phyloP scores from a whole-genome alignment of 2,113 vertebrate species.

The Motacilla alba region DNA sequence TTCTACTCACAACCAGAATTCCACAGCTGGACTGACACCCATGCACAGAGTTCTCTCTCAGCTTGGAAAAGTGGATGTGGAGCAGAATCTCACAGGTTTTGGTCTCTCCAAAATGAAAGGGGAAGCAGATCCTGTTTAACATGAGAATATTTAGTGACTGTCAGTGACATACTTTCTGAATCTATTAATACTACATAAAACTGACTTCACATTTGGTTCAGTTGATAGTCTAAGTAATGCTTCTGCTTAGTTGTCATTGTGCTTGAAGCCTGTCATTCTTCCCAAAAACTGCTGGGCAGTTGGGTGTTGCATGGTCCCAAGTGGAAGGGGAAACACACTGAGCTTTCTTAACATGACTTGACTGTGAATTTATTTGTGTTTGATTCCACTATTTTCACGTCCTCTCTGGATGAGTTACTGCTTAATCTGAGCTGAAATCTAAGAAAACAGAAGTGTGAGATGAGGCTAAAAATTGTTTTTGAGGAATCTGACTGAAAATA shows the following conservation, averaged over 20 bases:
- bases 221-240: background rate
- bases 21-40: background rate
- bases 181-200: background rate
- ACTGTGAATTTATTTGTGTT: background rate
- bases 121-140: background rate
- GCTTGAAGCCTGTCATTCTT: background rate
- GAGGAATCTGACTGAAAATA: background rate
- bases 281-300: background rate
- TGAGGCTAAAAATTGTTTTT: background rate
- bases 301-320: background rate
- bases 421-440: background rate
- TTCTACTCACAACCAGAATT: background rate
- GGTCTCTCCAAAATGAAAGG: background rate
- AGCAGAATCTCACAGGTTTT: background rate
- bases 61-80: background rate
- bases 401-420: background rate
- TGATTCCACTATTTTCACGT: background rate
- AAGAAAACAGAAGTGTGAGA: background rate
- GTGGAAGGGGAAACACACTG: background rate
- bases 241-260: background rate
- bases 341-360: background rate
- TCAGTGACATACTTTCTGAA: background rate
- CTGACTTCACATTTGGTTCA: background rate
- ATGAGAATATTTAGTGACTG: background rate
- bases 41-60: fast-evolving